These are phyloP conservation scores for Manacus vitellinus DNA, from an alignment of 2,113 vertebrate species.

Conservation along the genomic window DNA sequence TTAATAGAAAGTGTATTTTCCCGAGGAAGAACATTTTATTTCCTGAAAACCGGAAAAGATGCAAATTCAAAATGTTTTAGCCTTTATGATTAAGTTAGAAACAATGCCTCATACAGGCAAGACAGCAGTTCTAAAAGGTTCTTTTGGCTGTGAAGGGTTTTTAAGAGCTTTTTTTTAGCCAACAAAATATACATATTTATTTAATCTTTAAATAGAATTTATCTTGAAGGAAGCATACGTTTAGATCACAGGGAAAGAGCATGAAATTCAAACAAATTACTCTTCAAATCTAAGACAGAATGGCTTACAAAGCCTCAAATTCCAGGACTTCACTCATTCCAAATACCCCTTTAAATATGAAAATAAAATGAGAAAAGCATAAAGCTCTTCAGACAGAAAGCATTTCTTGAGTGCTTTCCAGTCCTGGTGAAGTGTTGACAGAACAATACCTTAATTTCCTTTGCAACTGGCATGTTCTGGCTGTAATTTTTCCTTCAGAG, in stretches of 20 bases:
- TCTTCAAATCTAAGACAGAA: background rate
- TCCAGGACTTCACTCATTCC: background rate
- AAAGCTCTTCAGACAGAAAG: background rate
- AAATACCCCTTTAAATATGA: background rate
- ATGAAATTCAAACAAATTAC: background rate
- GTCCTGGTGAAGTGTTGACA: background rate
- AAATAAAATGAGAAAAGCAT: background rate
- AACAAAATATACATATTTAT: background rate
- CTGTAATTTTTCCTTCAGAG: constrained; percentile 32
- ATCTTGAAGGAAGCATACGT: background rate
- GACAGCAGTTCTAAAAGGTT: background rate
- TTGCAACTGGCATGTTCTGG: background rate
- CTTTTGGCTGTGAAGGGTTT: background rate
- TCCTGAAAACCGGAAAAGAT: background rate
- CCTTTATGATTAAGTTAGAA: background rate
- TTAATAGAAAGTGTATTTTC: background rate
- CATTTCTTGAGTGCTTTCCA: background rate
- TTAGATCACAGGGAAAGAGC: background rate
- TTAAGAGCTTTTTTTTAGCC: background rate
- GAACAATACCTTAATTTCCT: background rate
- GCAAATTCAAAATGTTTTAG: background rate
- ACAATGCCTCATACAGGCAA: background rate
- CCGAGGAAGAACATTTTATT: background rate
- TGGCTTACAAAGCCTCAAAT: background rate
- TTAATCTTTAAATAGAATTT: background rate